Base-by-base conservation (phyloP, 2,113 vertebrate species). In the Electrona antarctica region DNA sequence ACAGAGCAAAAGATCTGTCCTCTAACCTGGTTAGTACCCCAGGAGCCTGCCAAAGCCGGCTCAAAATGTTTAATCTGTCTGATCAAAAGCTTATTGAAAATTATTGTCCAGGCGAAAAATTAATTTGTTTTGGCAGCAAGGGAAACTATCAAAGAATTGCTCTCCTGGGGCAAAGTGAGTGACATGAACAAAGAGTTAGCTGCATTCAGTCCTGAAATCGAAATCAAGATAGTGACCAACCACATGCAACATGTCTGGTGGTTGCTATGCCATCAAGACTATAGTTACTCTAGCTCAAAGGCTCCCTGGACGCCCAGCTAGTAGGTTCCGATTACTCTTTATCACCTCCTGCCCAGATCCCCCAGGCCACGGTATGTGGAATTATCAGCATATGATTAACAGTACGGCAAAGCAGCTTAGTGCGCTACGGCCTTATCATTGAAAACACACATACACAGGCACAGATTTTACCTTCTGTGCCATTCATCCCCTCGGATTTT, bases 311-410 rank as follows among this genome's bases (percentile, higher is more conserved):
- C 62, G 60, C 12, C 69, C 59, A 0, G 3, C 59, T 63, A 68
- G 71, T 72, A 49, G 62, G 73, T 67, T 71, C 69, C 21, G n/a
- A 82, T 84, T 71, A 72, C 73, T 68, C 59, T 73, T 82, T 87
- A 90, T 88, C 90, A 81, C 74, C 84, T 91, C 80, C 86, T 71
- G 69, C 56, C 71, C 64, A 64, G 74, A 56, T 85, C 85, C 76
- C 33, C 78, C 59, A 52, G 50, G 74, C 55, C 57, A 13, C 13
- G 49, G 77, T 71, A 66, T 74, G 67, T 57, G 68, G 8, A 64
- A 82, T 74, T 79, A 87, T 82, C 80, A 73, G 83, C 60, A 82
- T 66, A 77, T 85, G 74, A 66, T 70, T 64, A 66, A 78, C 77
- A 69, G 71, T 63, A 71, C 33, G 70, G 67, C 73, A 62, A 79